These are phyloP conservation scores for Sandelia bainsii DNA, from an alignment of 2,797 vertebrate species.

Conservation along the genomic window DNA sequence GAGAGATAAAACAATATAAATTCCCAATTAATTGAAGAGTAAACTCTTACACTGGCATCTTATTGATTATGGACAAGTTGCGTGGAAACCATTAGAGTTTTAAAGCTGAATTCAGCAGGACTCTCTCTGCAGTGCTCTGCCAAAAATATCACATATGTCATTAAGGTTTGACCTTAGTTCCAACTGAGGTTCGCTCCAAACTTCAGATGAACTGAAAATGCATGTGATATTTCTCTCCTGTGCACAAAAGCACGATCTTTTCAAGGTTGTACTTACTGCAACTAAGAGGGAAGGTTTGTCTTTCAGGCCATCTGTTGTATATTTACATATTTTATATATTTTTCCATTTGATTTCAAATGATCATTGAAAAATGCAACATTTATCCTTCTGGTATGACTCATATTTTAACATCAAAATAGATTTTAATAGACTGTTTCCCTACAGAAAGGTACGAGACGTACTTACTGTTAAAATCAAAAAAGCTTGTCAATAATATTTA, in stretches of 20 bases:
- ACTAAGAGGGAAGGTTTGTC: slow-evolving; percentile 23
- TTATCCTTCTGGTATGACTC: slow-evolving; percentile 1
- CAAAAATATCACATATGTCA: slow-evolving; percentile 37
- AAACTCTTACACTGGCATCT: slow-evolving; percentile 51
- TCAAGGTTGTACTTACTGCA: slow-evolving; percentile 24
- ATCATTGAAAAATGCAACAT: slow-evolving; percentile 4
- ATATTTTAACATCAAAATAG: background rate
- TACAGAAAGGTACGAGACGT: background rate
- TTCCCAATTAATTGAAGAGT: slow-evolving; percentile 71
- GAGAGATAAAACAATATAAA: slow-evolving; percentile 65
- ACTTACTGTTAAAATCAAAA: background rate
- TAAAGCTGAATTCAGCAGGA: slow-evolving; percentile 68
- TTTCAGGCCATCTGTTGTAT: slow-evolving; percentile 26
- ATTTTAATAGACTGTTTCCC: background rate
- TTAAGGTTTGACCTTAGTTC: slow-evolving; percentile 40
- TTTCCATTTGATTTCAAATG: slow-evolving; percentile 15
- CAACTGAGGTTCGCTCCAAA: slow-evolving; percentile 33
- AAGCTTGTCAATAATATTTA: slow-evolving; percentile 6
- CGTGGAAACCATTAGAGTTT: slow-evolving; percentile 67
- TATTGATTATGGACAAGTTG: slow-evolving; percentile 71
- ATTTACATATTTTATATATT: background rate
- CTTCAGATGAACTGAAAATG: slow-evolving; percentile 22
- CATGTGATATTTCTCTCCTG: slow-evolving; percentile 21
- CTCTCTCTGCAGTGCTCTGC: slow-evolving; percentile 26
- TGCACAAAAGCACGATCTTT: slow-evolving; percentile 16